phyloP scores from a whole-genome alignment of 2,888 invertebrate genomes.

The Odontocolon sp. region DNA sequence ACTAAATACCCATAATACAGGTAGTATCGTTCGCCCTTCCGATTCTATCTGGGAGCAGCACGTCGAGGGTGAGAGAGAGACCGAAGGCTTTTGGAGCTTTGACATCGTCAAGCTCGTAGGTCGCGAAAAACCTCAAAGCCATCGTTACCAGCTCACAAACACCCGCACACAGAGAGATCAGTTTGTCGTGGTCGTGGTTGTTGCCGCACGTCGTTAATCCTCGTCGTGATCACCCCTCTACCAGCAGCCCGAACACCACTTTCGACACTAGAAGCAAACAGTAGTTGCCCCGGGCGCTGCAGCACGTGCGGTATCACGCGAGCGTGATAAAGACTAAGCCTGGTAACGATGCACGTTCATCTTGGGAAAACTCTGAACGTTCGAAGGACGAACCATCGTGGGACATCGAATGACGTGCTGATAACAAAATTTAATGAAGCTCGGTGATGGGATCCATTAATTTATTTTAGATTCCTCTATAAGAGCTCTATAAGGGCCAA shows the following conservation, averaged over 20 bases:
- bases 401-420: too few species aligned
- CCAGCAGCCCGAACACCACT: background rate
- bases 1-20: background rate
- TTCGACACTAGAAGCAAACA: conserved; percentile 22
- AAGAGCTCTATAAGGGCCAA: too few species aligned
- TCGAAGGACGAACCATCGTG: conserved; percentile 15
- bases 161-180: conserved; percentile 35
- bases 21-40: conserved; percentile 13
- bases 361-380: background rate
- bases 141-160: conserved; percentile 55
- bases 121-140: conserved; percentile 53
- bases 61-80: conserved; percentile 26
- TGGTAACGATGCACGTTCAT: conserved; percentile 23
- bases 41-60: conserved; percentile 23
- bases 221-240: conserved; percentile 12
- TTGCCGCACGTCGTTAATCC: conserved; percentile 54
- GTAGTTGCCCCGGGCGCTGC: background rate
- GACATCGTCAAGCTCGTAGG: conserved; percentile 2
- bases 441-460: too few species aligned
- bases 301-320: conserved; percentile 19
- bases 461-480: too few species aligned
- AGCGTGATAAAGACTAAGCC: conserved; percentile 38
- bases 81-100: conserved; percentile 46
- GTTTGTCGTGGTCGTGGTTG: conserved; percentile 53
- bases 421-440: too few species aligned